A percentile compares a stretch with the other conserved stretches of the same genome.
phyloP scores from a whole-genome alignment of 2,888 invertebrate species.

The Leucozona laternaria region DNA sequence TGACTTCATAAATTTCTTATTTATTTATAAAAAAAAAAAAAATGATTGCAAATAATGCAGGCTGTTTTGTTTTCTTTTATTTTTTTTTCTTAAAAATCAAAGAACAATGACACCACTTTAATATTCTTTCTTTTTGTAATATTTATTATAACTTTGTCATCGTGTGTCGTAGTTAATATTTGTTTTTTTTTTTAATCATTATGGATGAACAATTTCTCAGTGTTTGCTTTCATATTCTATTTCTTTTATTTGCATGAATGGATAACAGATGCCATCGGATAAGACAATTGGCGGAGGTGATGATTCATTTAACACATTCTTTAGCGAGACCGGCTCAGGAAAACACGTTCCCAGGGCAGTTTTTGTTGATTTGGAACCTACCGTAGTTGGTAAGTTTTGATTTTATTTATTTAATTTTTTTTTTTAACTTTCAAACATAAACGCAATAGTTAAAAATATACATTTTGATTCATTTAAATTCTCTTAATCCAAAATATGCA shows the following conservation, averaged over 20 bases:
- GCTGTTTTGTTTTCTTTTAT: not conserved
- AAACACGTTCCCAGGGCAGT: constrained; percentile 95
- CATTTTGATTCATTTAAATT: too few relatives aligned
- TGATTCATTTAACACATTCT: constrained; percentile 91
- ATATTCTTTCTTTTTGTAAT: not conserved
- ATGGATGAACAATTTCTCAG: constrained; percentile 29
- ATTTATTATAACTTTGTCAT: constrained; percentile 4
- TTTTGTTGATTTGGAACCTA: constrained; percentile 96
- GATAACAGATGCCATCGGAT: constrained; percentile 90
- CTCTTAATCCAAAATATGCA: too few relatives aligned
- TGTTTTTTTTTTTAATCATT: constrained; percentile 5
- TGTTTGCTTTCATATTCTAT: constrained; percentile 36
- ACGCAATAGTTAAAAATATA: too few relatives aligned
- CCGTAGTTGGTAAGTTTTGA: constrained; percentile 90
- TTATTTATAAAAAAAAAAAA: not conserved
- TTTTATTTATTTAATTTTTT: not conserved
- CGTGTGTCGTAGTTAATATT: not conserved
- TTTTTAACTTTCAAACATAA: not conserved
- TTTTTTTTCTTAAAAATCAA: not conserved
- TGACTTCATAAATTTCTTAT: constrained; percentile 17
- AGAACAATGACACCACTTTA: constrained; percentile 54
- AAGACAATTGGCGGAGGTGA: constrained; percentile 90
- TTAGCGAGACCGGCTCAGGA: constrained; percentile 89
- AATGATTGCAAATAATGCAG: not conserved
- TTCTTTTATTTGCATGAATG: constrained; percentile 44